Percentiles rank a stretch among this genome's conserved stretches.
Evolutionary conservation across 2,888 invertebrate species (phyloP).

Genomic region (Acrobasis consociella): DNA sequence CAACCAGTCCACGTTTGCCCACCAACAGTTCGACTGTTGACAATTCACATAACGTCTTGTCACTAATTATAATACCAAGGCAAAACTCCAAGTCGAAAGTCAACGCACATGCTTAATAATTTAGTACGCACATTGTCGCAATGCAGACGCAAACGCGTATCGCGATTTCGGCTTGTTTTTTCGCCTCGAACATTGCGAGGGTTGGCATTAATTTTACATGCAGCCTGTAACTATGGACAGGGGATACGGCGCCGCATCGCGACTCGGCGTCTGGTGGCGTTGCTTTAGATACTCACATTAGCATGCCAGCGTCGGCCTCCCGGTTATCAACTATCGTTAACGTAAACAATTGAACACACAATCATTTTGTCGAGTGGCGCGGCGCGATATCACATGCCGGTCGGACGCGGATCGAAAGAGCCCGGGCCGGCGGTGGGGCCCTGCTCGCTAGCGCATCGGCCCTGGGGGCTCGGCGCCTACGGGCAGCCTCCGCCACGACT

Average conservation of each 20-base stretch:
- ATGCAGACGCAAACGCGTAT: slow-evolving; percentile 62
- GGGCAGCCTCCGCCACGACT: slow-evolving; percentile 66
- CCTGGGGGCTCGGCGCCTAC: slow-evolving; percentile 68
- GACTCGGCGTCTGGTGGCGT: slow-evolving; percentile 25
- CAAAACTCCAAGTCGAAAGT: slow-evolving; percentile 20
- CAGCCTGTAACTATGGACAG: slow-evolving; percentile 22
- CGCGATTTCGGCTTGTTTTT: slow-evolving; percentile 27
- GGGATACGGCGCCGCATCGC: slow-evolving; percentile 35
- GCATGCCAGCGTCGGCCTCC: slow-evolving; percentile 78
- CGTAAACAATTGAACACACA: slow-evolving; percentile 76
- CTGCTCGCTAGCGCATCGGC: slow-evolving; percentile 67
- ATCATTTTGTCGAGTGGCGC: slow-evolving; percentile 64
- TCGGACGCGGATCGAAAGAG: slow-evolving; percentile 59
- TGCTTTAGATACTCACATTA: slow-evolving; percentile 73
- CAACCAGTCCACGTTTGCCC: slow-evolving; percentile 69
- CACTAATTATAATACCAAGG: slow-evolving; percentile 33
- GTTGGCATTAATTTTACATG: slow-evolving; percentile 27
- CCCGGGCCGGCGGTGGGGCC: slow-evolving; percentile 61
- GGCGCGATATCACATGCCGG: slow-evolving; percentile 68
- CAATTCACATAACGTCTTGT: slow-evolving; percentile 53
- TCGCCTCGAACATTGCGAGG: slow-evolving; percentile 23
- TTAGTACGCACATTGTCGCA: slow-evolving; percentile 67
- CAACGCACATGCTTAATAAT: slow-evolving; percentile 45
- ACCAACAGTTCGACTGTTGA: slow-evolving; percentile 77
- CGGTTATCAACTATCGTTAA: slow-evolving; percentile 77